Evolutionary conservation across 2,888 invertebrate species (phyloP).

Genomic region (Machimus atricapillus): DNA sequence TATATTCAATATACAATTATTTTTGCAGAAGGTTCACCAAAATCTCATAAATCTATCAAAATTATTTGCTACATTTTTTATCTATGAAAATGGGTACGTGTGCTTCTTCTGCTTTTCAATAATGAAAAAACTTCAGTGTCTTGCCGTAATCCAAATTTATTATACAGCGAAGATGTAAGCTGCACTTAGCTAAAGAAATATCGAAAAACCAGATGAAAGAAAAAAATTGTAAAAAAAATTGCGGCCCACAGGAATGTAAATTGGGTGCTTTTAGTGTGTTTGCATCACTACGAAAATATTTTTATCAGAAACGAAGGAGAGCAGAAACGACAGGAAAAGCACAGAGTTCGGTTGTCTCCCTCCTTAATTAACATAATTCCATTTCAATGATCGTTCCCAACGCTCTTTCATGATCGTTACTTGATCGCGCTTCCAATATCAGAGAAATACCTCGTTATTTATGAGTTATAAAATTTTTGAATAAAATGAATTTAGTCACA

Average conservation of each 20-base stretch:
- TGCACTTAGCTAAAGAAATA: not conserved
- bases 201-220: not conserved
- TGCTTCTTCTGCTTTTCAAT: not conserved
- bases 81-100: not conserved
- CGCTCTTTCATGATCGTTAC: conserved; percentile 38
- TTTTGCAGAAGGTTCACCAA: not conserved
- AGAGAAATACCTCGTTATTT: conserved; percentile 39
- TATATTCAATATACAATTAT: not conserved
- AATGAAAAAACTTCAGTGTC: not conserved
- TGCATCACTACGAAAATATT: conserved; percentile 39
- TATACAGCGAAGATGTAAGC: not conserved
- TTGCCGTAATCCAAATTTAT: conserved; percentile 27
- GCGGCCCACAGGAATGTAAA: conserved; percentile 14
- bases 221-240: not conserved
- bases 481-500: conserved; percentile 43
- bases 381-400: conserved; percentile 38
- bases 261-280: conserved; percentile 32
- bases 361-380: conserved; percentile 41
- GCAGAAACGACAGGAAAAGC: not conserved
- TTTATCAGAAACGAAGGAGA: conserved; percentile 13
- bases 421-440: conserved; percentile 35
- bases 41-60: not conserved
- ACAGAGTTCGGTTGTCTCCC: conserved; percentile 8
- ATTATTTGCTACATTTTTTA: not conserved
- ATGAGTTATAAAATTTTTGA: conserved; percentile 43